Percentiles rank a stretch among this genome's conserved stretches.
These are phyloP conservation scores for Leuciscus idus DNA, from an alignment of 2,113 vertebrate genomes.

Conservation along the genomic window DNA sequence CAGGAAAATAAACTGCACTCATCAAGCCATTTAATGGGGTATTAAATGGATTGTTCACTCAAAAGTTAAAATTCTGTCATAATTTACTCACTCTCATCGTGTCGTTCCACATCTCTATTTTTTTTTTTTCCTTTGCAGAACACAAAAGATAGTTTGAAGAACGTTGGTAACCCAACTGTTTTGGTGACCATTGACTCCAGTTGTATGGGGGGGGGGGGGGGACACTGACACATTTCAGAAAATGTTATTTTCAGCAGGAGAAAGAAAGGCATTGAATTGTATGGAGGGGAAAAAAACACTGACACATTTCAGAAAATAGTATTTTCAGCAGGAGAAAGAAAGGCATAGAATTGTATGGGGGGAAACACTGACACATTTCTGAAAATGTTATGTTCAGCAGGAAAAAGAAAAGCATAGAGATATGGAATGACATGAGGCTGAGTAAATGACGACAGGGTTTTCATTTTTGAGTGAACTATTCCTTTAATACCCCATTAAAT, in stretches of 20 bases:
- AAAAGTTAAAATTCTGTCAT: not conserved
- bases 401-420: not conserved
- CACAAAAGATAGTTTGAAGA: not conserved
- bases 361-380: not conserved
- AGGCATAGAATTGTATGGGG: no score
- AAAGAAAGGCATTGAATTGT: no score
- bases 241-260: not conserved
- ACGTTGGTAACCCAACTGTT: not conserved
- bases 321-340: no score
- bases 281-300: no score
- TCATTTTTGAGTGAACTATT: not conserved
- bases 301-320: no score
- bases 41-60: not conserved
- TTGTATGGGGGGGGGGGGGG: no score
- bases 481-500: not conserved
- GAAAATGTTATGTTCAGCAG: not conserved
- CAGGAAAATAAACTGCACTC: not conserved
- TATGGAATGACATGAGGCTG: not conserved
- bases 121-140: not conserved
- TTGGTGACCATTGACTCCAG: not conserved
- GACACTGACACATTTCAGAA: not conserved
- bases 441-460: not conserved
- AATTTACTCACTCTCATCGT: not conserved
- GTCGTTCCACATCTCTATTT: not conserved
- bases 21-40: not conserved